phyloP scores from a whole-genome alignment of 2,797 vertebrate genomes.

The Channallabes apus region DNA sequence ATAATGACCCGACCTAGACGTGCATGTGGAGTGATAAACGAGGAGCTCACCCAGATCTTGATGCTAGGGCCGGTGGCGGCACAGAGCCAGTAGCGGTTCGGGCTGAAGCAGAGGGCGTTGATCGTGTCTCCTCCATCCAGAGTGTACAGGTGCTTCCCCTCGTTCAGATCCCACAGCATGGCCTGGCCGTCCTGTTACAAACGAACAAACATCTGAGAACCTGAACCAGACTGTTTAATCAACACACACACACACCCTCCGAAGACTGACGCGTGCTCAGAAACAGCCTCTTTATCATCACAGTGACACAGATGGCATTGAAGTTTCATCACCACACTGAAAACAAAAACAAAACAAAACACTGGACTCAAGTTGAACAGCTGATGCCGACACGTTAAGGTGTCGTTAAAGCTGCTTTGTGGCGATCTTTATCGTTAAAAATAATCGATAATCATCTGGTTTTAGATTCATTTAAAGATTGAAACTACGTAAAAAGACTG shows the following conservation, averaged over 20 bases:
- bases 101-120: slow-evolving; percentile 96
- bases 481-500: too few species aligned
- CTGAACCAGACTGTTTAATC: background rate
- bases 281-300: slow-evolving; percentile 82
- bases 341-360: too few species aligned
- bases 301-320: slow-evolving; percentile 61
- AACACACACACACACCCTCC: rapidly evolving
- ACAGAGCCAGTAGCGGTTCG: slow-evolving; percentile 97
- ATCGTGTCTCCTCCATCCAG: slow-evolving; percentile 93
- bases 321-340: slow-evolving; percentile 62
- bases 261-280: slow-evolving; percentile 60
- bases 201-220: background rate
- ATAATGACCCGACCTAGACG: too few species aligned
- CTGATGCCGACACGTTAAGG: background rate
- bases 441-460: background rate
- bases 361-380: background rate
- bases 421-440: background rate
- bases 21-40: background rate
- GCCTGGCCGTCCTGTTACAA: slow-evolving; percentile 87
- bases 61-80: slow-evolving; percentile 96
- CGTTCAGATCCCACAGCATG: slow-evolving; percentile 97
- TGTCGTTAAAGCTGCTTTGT: background rate
- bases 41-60: slow-evolving; percentile 88
- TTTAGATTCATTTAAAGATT: background rate
- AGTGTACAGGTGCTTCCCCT: slow-evolving; percentile 96